Conservation (phyloP, 2,888 invertebrate species). For the Hydrotaea diabolus region DNA sequence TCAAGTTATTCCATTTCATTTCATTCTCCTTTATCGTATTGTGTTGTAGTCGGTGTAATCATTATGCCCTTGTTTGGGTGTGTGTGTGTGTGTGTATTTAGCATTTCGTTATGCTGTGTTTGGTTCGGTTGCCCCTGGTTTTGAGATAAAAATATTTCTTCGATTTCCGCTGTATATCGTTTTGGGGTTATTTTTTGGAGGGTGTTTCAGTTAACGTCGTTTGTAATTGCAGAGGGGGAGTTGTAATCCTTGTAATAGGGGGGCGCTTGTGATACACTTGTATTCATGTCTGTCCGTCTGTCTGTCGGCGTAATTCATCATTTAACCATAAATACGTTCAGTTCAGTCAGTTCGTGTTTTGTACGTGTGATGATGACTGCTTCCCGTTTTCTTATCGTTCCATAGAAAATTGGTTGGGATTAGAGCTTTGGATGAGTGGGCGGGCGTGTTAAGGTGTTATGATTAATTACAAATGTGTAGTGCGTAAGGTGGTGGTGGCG, state of each 20-base stretch:
- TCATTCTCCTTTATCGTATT: background rate
- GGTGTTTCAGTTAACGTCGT: constrained; percentile 10
- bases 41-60: constrained; percentile 31
- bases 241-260: no score
- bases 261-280: no score
- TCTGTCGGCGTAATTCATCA: constrained; percentile 33
- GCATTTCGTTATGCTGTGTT: constrained; percentile 11
- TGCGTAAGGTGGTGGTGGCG: background rate
- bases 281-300: background rate
- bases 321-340: constrained; percentile 36
- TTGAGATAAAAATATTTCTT: constrained; percentile 36
- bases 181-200: background rate
- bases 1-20: constrained; percentile 42
- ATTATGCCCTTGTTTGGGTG: constrained; percentile 12
- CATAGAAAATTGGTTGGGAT: constrained; percentile 30
- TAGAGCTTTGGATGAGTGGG: background rate
- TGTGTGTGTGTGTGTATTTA: constrained; percentile 17
- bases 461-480: constrained; percentile 20
- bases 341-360: no score
- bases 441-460: constrained; percentile 1
- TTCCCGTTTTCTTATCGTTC: constrained; percentile 23
- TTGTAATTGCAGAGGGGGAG: background rate
- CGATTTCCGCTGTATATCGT: background rate
- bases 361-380: constrained; percentile 34
- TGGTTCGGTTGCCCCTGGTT: no score